A percentile compares a stretch with the other conserved stretches of the same genome.
phyloP scores from a whole-genome alignment of 2,888 invertebrate species.

The Caenorhabditis sulstoni region DNA sequence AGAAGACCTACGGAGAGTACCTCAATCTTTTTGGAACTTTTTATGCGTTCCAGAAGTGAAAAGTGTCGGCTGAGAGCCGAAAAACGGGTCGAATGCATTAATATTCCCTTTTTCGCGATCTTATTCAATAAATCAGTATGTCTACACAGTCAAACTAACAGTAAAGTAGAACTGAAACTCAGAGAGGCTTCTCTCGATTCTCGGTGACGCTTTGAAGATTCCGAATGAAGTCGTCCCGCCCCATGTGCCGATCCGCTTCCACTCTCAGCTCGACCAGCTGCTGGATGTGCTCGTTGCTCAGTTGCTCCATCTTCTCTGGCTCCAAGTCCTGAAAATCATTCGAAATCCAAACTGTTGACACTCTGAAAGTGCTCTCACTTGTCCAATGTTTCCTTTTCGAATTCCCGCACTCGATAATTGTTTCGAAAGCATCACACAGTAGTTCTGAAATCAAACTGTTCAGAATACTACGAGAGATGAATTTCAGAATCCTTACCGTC shows the following conservation, averaged over 20 bases:
- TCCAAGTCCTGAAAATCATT: constrained; percentile 51
- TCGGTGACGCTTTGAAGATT: constrained; percentile 36
- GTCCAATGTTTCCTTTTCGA: constrained; percentile 59
- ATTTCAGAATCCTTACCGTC: too few relatives aligned
- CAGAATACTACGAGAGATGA: background rate
- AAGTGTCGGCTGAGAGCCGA: background rate
- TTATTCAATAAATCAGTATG: too few relatives aligned
- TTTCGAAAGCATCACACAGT: constrained; percentile 73
- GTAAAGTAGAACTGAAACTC: background rate
- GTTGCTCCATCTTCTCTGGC: constrained; percentile 61
- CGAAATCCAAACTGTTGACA: background rate
- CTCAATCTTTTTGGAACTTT: constrained; percentile 73
- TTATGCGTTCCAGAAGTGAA: constrained; percentile 72
- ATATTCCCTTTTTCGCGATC: too few relatives aligned
- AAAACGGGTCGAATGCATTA: constrained; percentile 26
- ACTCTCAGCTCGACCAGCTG: constrained; percentile 76
- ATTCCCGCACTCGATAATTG: constrained; percentile 74
- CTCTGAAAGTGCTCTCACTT: background rate
- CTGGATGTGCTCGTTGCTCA: constrained; percentile 74
- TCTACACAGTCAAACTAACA: background rate
- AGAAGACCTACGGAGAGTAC: constrained; percentile 70
- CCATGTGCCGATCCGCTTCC: constrained; percentile 68
- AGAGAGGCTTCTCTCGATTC: constrained; percentile 18
- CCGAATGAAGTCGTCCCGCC: constrained; percentile 54
- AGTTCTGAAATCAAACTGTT: constrained; percentile 67